Conservation (phyloP, 2,797 vertebrate species). For the Neosalanx taihuensis region DNA sequence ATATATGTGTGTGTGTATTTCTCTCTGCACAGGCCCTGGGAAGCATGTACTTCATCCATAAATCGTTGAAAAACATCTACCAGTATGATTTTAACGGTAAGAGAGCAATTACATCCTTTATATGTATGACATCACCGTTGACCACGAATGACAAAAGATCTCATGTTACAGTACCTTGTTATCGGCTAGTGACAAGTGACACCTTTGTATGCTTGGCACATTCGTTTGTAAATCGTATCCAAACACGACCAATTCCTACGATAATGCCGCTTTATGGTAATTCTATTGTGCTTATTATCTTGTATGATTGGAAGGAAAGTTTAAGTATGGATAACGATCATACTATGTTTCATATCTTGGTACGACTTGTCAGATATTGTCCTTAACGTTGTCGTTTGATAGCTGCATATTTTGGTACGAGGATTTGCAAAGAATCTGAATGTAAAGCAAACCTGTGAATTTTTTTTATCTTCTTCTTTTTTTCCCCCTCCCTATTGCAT, state of each 20-base stretch:
- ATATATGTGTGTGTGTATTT: background rate
- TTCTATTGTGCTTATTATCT: background rate
- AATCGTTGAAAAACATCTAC: slow-evolving; percentile 70
- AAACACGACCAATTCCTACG: background rate
- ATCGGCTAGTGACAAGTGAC: slow-evolving; percentile 2
- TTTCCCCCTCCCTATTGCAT: slow-evolving; percentile 41
- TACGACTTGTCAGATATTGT: slow-evolving; percentile 19
- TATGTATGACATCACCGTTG: slow-evolving; percentile 12
- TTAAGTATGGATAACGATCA: slow-evolving; percentile 22
- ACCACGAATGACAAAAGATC: slow-evolving; percentile 15
- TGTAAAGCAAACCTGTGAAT: slow-evolving; percentile 56
- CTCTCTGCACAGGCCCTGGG: slow-evolving; percentile 73
- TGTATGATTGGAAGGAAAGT: background rate
- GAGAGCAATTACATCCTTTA: slow-evolving; percentile 19
- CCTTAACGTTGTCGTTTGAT: slow-evolving; percentile 39
- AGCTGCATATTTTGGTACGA: slow-evolving; percentile 24
- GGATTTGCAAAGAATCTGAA: slow-evolving; percentile 56
- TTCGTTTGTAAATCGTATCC: background rate
- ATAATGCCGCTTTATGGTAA: background rate
- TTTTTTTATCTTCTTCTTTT: background rate
- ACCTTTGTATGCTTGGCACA: background rate
- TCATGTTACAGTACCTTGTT: background rate
- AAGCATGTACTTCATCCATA: slow-evolving; percentile 83
- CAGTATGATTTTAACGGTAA: slow-evolving; percentile 83
- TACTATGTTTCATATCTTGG: background rate